These are phyloP conservation scores for Odocoileus virginianus DNA, from an alignment of 2,113 vertebrate species.

Conservation along the genomic window DNA sequence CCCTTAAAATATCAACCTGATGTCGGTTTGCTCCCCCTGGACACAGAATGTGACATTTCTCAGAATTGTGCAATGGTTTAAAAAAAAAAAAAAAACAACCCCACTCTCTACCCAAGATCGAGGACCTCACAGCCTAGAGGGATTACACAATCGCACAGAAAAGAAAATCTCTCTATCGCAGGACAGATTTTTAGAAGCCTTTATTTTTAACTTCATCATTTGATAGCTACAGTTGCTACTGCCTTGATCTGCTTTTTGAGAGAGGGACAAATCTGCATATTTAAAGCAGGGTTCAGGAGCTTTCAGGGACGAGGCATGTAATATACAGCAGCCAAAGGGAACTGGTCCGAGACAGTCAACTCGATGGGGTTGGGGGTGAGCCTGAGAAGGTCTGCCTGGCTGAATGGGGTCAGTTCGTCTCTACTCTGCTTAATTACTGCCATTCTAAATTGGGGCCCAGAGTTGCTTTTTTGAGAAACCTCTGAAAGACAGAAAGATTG, in stretches of 20 bases:
- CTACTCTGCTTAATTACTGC: background rate
- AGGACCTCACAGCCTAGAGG: background rate
- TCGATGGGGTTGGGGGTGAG: no score
- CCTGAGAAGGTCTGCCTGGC: background rate
- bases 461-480: background rate
- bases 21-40: background rate
- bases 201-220: background rate
- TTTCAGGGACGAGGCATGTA: background rate
- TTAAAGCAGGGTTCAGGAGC: background rate
- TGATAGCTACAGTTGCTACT: background rate
- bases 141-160: background rate
- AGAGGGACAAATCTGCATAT: background rate
- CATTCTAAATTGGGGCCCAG: background rate
- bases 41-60: background rate
- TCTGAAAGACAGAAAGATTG: background rate
- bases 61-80: background rate
- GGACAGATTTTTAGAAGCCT: background rate
- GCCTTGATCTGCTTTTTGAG: background rate
- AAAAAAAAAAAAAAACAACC: background rate
- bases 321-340: background rate
- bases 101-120: background rate
- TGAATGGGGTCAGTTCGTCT: background rate
- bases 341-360: background rate
- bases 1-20: slow-evolving; percentile 42
- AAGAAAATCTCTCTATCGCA: background rate